These are phyloP conservation scores for Harpagifer antarcticus DNA, from an alignment of 2,797 vertebrate genomes.

Conservation along the genomic window DNA sequence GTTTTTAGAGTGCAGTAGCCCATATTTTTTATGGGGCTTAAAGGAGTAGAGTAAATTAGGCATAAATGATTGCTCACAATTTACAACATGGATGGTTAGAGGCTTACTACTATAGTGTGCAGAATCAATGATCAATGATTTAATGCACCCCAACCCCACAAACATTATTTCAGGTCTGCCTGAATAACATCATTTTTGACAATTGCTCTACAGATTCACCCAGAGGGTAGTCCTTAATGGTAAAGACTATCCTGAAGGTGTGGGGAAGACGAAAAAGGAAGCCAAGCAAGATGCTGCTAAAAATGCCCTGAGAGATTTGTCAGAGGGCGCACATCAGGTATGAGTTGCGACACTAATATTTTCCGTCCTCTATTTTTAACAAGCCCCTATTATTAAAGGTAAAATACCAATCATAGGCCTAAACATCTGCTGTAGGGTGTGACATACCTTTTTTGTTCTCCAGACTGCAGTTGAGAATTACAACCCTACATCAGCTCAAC, in stretches of 20 bases:
- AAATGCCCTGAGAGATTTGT: conserved; percentile 59
- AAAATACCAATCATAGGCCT: background rate
- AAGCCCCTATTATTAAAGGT: background rate
- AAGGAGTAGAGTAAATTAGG: too few species aligned
- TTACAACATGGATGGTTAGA: background rate
- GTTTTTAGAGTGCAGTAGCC: too few species aligned
- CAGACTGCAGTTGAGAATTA: conserved; percentile 49
- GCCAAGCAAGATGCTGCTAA: conserved; percentile 59
- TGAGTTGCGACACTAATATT: conserved; percentile 56
- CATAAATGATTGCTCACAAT: too few species aligned
- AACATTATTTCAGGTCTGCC: background rate
- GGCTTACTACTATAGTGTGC: background rate
- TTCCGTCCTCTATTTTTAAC: background rate
- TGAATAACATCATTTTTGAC: background rate
- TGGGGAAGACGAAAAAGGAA: conserved; percentile 25
- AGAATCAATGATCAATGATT: background rate
- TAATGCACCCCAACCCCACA: background rate
- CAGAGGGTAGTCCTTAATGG: conserved; percentile 19
- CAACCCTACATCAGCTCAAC: background rate
- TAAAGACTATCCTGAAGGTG: background rate
- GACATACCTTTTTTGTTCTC: conserved; percentile 21
- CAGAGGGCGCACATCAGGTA: background rate
- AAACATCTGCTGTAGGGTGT: background rate
- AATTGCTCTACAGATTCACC: conserved; percentile 37
- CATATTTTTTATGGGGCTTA: background rate